Base-by-base conservation (phyloP, 2,113 vertebrate genomes). In the Eublepharis macularius region DNA sequence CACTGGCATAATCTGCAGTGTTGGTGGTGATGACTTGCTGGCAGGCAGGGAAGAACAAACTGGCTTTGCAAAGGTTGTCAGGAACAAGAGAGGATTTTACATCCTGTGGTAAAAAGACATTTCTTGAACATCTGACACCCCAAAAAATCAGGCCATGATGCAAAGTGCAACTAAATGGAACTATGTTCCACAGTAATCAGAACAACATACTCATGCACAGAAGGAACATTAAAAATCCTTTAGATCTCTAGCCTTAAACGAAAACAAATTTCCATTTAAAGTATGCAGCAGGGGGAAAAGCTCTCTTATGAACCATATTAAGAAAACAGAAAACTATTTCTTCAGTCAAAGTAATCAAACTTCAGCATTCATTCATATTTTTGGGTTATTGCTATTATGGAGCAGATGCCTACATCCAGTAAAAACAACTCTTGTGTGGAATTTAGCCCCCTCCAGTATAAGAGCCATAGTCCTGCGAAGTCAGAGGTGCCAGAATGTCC, bases 211-310 rank as follows among this genome's bases (percentile, higher is more conserved):
- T 17, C 4, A 21, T 83, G 54, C 69, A 82, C 90, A 89, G 39
- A 5, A 85, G 88, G 68, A 69, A 78, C 86, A 91, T 90, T 73
- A 88, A 82, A 78, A 16, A 0, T 41, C 19, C 70, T 79, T 84
- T 57, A 78, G 72, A 90, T 45, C 65, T 76, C 45, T 66, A 32
- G 32, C 68, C 60, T 89, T 26, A 65, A 83, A 83, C 85, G 54
- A 80, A 75, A 63, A 63, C 24, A 63, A 57, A 39, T 36, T 89
- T 82, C 68, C 49, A 83, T 39, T 80, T 80, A 26, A 57, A 57
- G 39, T 8, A 47, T 54, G 39, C 51, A 63, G 9, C 12, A 41
- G 14, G 39, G 49, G 36, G 76, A 39, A 76, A 32, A 39, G 26
- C 17, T 72, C 29, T 43, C 70, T 60, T 85, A 34, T 66, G 32